phyloP scores from a whole-genome alignment of 2,888 invertebrate species.

The Xestia ashworthii region DNA sequence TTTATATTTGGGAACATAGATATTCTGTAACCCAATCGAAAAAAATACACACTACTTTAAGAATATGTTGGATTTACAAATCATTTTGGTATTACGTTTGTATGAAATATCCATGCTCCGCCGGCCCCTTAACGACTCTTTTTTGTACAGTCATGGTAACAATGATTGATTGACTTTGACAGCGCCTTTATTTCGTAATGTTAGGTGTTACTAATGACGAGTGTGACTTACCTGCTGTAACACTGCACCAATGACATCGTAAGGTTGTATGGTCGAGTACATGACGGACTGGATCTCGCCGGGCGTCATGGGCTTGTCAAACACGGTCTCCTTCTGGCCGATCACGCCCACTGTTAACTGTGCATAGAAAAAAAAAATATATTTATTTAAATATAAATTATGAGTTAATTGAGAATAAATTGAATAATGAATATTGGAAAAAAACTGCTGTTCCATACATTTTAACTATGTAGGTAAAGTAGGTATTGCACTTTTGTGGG shows the following conservation, averaged over 20 bases:
- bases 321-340: slow-evolving; percentile 98
- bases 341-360: slow-evolving; percentile 98
- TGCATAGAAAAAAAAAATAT: background rate
- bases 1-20: too few relatives aligned
- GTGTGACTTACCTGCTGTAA: slow-evolving; percentile 94
- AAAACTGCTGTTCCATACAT: background rate
- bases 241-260: slow-evolving; percentile 97
- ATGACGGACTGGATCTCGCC: slow-evolving; percentile 98
- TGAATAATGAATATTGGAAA: background rate
- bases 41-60: too few relatives aligned
- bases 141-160: background rate
- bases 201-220: background rate
- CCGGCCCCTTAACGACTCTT: too few relatives aligned
- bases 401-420: background rate
- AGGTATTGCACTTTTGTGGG: background rate
- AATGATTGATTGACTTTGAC: background rate
- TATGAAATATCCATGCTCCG: too few relatives aligned
- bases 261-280: slow-evolving; percentile 97
- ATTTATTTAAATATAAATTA: too few relatives aligned
- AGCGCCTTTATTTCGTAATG: too few relatives aligned
- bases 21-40: too few relatives aligned
- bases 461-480: background rate
- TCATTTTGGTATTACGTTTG: too few relatives aligned
- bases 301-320: slow-evolving; percentile 99
- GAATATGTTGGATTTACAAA: too few relatives aligned